These are phyloP conservation scores for Diphyllodes magnificus DNA, from an alignment of 2,113 vertebrate genomes.

Conservation along the genomic window DNA sequence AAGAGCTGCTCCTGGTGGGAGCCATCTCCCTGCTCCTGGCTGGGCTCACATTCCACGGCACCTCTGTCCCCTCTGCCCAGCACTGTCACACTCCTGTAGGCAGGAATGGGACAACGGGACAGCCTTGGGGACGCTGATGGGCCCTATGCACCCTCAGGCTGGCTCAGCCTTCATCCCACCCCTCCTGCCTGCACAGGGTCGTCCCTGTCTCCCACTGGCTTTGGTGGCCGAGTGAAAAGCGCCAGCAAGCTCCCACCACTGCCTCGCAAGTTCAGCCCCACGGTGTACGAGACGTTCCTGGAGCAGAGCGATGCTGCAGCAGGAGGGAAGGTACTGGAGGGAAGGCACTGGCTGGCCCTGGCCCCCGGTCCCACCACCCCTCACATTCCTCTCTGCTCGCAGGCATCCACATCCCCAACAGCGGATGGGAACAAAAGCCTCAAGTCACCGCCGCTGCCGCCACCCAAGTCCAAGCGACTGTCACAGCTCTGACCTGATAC, in stretches of 20 bases:
- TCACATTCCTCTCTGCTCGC: fast-evolving
- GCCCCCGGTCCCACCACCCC: fast-evolving
- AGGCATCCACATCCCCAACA: fast-evolving
- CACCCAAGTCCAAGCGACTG: neutral
- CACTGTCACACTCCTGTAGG: fast-evolving
- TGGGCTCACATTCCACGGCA: fast-evolving
- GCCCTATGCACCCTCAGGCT: neutral
- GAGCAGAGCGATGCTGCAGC: neutral
- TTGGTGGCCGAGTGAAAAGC: neutral
- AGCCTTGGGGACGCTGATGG: fast-evolving
- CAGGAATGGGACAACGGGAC: neutral
- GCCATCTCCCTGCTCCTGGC: fast-evolving
- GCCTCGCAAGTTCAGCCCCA: slow-evolving; percentile 31
- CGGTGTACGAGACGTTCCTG: neutral
- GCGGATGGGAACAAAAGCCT: neutral
- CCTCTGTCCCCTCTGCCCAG: neutral
- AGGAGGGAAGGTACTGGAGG: neutral
- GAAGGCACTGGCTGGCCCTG: fast-evolving
- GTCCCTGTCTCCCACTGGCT: neutral
- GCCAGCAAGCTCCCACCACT: neutral
- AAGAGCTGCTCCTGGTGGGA: neutral
- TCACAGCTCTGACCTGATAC: neutral
- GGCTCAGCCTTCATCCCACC: neutral
- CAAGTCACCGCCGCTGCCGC: neutral
- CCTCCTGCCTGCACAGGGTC: neutral